Evolutionary conservation across 2,888 invertebrate genomes (phyloP), one percentile per base, ranked within the genome.

Genomic region (Germaria angustata): DNA sequence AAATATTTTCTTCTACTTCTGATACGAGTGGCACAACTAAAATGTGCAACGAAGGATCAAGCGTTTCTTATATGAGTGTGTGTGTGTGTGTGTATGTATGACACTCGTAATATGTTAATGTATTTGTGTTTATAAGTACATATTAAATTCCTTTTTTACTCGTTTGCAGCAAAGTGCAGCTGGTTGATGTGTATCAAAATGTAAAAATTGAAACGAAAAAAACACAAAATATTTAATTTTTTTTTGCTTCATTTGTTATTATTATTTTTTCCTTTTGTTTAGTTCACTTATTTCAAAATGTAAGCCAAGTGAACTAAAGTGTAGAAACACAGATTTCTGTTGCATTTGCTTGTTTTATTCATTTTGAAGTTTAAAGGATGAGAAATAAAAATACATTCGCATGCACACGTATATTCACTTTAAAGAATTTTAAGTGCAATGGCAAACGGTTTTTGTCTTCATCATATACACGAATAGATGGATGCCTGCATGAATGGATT

Each of bases 261-360:
- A 17, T 36, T 49, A 34, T 39, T n/a, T 63, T 75, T 75, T 24
- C 6, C 24, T 73, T 55, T 73, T 55, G 55, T 55, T 79, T 59
- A 39, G 49, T 71, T 66, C 41, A 69, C 17, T 69, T 66, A 41
- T 75, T 69, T 65, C 13, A 13, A 78, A 81, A 81, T 78, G 73
- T 75, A 78, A 81, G 78, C 78, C 77, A 81, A 81, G 77, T 81
- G 77, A 77, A 46, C 55, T 69, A 49, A 77, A 61, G 77, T 61
- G 68, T 39, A 77, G 80, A 66, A 49, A 49, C 69, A 75, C 55
- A 34, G 36, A 34, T 63, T 46, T 59, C 49, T 51, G 17, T 57
- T 68, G 3, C 17, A 6, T n/a, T 51, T 69, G 34, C 59, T 65
- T 72, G 20, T 53, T 61, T 59, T 73, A 68, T 61, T 63, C 32